These are phyloP conservation scores for Channa maculata DNA, from an alignment of 2,113 vertebrate species.

Conservation along the genomic window DNA sequence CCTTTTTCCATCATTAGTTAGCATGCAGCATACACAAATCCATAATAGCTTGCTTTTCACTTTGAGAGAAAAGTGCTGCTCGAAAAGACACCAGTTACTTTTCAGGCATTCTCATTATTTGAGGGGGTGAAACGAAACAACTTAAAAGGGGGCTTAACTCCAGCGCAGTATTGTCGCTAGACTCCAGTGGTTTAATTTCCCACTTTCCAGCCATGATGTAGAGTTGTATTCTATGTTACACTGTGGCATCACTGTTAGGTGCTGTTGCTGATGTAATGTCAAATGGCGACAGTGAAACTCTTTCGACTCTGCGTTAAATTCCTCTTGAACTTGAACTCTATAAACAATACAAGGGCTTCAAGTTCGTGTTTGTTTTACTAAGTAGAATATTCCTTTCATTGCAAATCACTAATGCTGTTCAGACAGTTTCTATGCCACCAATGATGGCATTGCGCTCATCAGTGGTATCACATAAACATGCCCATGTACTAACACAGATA, in stretches of 20 bases:
- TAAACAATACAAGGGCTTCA: not conserved
- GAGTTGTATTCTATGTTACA: no score
- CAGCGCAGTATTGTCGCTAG: no score
- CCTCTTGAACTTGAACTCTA: no score
- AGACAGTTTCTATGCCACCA: not conserved
- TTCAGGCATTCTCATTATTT: not conserved
- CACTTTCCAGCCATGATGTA: no score
- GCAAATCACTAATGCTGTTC: not conserved
- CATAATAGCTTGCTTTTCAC: not conserved
- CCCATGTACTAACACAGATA: not conserved
- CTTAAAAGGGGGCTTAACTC: no score
- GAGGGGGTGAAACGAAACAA: no score
- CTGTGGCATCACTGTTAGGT: not conserved
- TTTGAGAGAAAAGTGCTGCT: not conserved
- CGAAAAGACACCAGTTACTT: not conserved
- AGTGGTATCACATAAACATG: not conserved
- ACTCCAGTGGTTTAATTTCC: no score
- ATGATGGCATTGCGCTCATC: not conserved
- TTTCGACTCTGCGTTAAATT: no score
- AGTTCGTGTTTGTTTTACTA: not conserved
- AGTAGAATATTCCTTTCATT: not conserved
- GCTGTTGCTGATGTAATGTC: not conserved
- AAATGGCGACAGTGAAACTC: not conserved
- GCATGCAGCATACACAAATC: not conserved
- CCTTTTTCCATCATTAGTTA: slow-evolving; percentile 8